These are phyloP conservation scores for Athalia cordata DNA, from an alignment of 2,888 invertebrate genomes.

Conservation along the genomic window DNA sequence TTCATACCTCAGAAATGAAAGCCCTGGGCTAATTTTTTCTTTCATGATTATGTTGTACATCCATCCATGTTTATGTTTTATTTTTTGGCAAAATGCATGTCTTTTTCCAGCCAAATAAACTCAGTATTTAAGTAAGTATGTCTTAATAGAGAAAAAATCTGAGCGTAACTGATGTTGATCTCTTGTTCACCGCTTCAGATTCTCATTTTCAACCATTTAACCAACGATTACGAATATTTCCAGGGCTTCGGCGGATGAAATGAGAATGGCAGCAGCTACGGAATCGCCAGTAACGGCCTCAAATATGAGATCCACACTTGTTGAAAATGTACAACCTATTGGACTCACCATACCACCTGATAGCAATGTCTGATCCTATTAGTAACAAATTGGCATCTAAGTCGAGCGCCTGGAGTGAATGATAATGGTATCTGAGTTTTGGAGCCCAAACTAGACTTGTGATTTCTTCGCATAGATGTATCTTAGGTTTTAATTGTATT, in stretches of 20 bases:
- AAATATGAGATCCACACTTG: slow-evolving; percentile 84
- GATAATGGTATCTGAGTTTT: slow-evolving; percentile 21
- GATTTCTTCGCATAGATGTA: background rate
- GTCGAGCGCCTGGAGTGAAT: slow-evolving; percentile 42
- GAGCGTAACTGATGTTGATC: background rate
- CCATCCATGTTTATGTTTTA: slow-evolving; percentile 14
- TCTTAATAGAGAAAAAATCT: too few relatives aligned
- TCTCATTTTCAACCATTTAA: background rate
- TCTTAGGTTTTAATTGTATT: background rate
- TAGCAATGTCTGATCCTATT: slow-evolving; percentile 79
- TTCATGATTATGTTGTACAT: too few relatives aligned
- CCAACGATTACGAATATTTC: slow-evolving; percentile 54
- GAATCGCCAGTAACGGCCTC: slow-evolving; percentile 71
- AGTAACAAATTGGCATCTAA: slow-evolving; percentile 44
- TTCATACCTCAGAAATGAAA: background rate
- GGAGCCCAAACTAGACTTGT: slow-evolving; percentile 18
- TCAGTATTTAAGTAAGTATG: too few relatives aligned
- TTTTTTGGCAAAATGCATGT: background rate
- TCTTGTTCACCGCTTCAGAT: background rate
- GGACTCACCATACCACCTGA: slow-evolving; percentile 84
- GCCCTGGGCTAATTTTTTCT: too few relatives aligned
- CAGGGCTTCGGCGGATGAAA: slow-evolving; percentile 87
- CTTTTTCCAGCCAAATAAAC: background rate
- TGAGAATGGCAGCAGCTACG: slow-evolving; percentile 82
- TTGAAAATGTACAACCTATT: slow-evolving; percentile 88